Percentiles rank a stretch among this genome's conserved stretches.
Evolutionary conservation across 1,140 invertebrate genomes (phyloP).

Genomic region (Coboldia fuscipes): DNA sequence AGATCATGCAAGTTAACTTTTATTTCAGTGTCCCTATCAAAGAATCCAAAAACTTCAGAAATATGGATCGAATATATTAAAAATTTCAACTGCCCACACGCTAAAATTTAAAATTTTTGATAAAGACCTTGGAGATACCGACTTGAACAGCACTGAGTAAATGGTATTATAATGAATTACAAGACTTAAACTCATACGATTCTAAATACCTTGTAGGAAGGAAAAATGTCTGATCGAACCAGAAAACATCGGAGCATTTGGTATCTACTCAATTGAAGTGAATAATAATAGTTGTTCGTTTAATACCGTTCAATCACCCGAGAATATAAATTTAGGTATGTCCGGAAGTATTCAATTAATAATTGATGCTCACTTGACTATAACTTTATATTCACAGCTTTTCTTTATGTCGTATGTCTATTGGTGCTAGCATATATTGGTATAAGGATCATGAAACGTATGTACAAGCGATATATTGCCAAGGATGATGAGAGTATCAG

Average conservation of each 20-base stretch:
- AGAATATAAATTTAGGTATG: conserved; percentile 51
- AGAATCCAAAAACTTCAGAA: conserved; percentile 14
- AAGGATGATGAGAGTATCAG: background rate
- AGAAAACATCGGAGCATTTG: conserved; percentile 43
- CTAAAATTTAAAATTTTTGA: conserved; percentile 19
- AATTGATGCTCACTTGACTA: conserved; percentile 9
- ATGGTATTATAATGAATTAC: conserved; percentile 20
- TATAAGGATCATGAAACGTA: conserved; percentile 5
- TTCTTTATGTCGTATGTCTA: conserved; percentile 16
- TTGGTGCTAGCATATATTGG: conserved; percentile 5
- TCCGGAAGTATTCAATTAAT: conserved; percentile 7
- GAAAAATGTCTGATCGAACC: conserved; percentile 26
- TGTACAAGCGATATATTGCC: conserved; percentile 5
- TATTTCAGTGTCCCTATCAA: conserved; percentile 24
- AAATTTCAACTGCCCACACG: conserved; percentile 16
- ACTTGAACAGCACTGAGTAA: conserved; percentile 31
- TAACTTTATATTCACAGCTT: conserved; percentile 10
- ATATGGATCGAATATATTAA: conserved; percentile 11
- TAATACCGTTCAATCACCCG: conserved; percentile 31
- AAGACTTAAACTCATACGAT: conserved; percentile 13
- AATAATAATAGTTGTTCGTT: conserved; percentile 30
- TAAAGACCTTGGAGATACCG: conserved; percentile 16
- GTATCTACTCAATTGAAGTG: conserved; percentile 41
- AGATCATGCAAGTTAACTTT: background rate
- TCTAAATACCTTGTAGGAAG: conserved; percentile 4